Base-by-base conservation (phyloP, 2,113 vertebrate genomes). In the Parotia lawesii region DNA sequence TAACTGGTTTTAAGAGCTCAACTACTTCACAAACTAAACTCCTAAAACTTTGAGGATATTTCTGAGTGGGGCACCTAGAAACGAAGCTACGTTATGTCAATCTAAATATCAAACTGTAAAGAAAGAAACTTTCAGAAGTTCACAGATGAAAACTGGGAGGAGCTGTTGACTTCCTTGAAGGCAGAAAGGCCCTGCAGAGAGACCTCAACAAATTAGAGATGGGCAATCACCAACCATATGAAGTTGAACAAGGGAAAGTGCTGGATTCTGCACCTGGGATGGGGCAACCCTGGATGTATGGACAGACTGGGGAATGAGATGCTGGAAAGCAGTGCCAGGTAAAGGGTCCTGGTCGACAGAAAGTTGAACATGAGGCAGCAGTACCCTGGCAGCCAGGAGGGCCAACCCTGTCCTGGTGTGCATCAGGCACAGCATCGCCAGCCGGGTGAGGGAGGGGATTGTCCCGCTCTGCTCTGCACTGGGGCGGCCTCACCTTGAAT, bases 1-100 rank as follows among this genome's bases (percentile, higher is more conserved):
- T 69, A 83, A 60, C 35, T 51, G 33, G 33, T 79, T 94, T 93
- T 91, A 93, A 87, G 54, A 91, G 28, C 54, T 62, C 58, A 91
- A 38, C 22, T 57, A 61, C 23, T 89, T 72, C 40, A 60, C 31
- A 90, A 76, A 64, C 23, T 84, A 89, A 74, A 47, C 18, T 87
- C 47, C 27, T 92, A 66, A 71, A 83, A 85, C 29, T 77, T 17
- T 31, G 44, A 85, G n/a, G 23, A 17, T 21, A 65, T 53, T 89
- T 87, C 67, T 69, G 57, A 82, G 23, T 3, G 5, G 20, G 1
- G 2, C 17, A 48, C 17, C 38, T 64, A 92, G 70, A 89, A 89
- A 78, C 0, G 2, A 87, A 74, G 31, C 42, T 64, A 54, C 29
- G 22, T 22, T 42, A 61, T 14, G 10, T 69, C 77, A 75, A 72